Base-by-base conservation (phyloP, 2,888 invertebrate genomes). In the Apodemia hepburni region DNA sequence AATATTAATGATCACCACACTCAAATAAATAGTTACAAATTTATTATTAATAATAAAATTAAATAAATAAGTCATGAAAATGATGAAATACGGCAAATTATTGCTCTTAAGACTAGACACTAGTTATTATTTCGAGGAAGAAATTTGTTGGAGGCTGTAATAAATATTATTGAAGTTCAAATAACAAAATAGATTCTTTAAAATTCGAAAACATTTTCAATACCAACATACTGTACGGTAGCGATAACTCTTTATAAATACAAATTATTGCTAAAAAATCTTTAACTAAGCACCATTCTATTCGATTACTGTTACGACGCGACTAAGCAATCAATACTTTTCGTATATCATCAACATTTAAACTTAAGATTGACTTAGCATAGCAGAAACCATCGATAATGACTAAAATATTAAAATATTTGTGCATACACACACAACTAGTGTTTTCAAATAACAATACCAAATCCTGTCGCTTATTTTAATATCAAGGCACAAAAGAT, bases 281-380 rank as follows among this genome's bases (percentile, higher is more conserved):
- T 69, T 85, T 77, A 76, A 84, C 87, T 88, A 91, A 91, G 91
- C 91, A 91, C 91, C 91, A 88, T 88, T 90, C 87, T 90, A 90
- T 91, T 91, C 91, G 89, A 89, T 90, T 80, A 83, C 84, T 80
- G 85, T 86, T 85, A 82, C 79, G 70, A 75, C 74, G 80, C 84
- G 87, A 90, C 87, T 87, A 85, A 88, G 83, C 84, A 78, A 81
- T 84, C 80, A 86, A 87, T 87, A 88, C 85, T 86, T 78, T 81
- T 76, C 76, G 80, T 80, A 79, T 82, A 83, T 73, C 70, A 81
- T 79, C 81, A 81, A 82, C 75, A 77, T 77, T 83, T 79, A 80
- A 86, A 85, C 80, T 81, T 84, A 87, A 81, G 75, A 75, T 73
- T 84, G 83, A 86, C 87, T 86, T 80, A 82, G 77, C 79, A 78